phyloP scores from a whole-genome alignment of 1,140 invertebrate genomes.

The Holotrichia oblita region DNA sequence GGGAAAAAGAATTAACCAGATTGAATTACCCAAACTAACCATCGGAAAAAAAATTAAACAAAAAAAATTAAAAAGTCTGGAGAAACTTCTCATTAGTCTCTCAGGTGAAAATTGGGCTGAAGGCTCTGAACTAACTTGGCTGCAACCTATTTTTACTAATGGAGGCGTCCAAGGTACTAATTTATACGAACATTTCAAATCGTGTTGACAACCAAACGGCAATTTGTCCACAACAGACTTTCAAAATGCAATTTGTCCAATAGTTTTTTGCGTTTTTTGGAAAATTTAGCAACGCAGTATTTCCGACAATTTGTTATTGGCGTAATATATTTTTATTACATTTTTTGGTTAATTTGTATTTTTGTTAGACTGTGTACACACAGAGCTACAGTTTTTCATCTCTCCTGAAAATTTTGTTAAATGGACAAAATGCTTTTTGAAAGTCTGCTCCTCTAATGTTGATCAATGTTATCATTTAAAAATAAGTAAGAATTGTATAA shows the following conservation, averaged over 20 bases:
- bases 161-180: conserved; percentile 3
- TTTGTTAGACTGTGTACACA: neutral
- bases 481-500: too few species aligned
- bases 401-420: conserved; percentile 17
- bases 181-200: neutral
- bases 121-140: conserved; percentile 39
- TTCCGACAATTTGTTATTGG: neutral
- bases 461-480: too few species aligned
- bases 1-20: conserved; percentile 25
- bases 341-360: conserved; percentile 2
- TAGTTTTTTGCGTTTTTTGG: conserved; percentile 10
- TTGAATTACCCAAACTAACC: conserved; percentile 28
- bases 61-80: conserved; percentile 40
- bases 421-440: conserved; percentile 38
- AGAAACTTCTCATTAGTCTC: conserved; percentile 28
- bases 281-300: neutral
- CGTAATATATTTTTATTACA: neutral
- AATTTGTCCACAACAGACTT: neutral
- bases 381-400: neutral
- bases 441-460: conserved; percentile 38
- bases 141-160: conserved; percentile 40
- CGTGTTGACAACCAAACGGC: neutral
- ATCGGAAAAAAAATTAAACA: conserved; percentile 33
- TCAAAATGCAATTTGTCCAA: conserved; percentile 27
- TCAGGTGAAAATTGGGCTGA: conserved; percentile 29